A percentile compares a stretch with the other conserved stretches of the same genome.
Conservation (phyloP, 1,140 invertebrate genomes). For the Phortica variegata region DNA sequence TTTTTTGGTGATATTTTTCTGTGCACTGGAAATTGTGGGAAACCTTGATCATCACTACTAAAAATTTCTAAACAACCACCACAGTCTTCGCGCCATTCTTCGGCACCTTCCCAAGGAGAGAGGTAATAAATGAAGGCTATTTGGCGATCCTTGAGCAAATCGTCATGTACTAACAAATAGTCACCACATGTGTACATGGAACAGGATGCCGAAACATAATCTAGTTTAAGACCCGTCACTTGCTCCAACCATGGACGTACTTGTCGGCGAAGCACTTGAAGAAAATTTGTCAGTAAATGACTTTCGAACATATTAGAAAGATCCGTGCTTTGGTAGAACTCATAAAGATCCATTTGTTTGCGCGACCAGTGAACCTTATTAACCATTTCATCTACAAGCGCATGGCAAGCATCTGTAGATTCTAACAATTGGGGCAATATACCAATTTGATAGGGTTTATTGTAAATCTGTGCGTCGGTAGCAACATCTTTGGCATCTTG, state of each 20-base stretch:
- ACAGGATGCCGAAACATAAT: slow-evolving; percentile 69
- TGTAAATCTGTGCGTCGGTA: slow-evolving; percentile 34
- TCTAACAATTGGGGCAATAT: slow-evolving; percentile 32
- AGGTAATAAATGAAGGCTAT: slow-evolving; percentile 74
- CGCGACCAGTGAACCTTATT: slow-evolving; percentile 65
- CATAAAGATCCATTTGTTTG: slow-evolving; percentile 70
- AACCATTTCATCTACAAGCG: slow-evolving; percentile 43
- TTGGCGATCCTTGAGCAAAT: slow-evolving; percentile 67
- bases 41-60: slow-evolving; percentile 60
- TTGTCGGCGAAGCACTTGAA: slow-evolving; percentile 40
- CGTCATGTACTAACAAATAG: slow-evolving; percentile 73
- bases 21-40: slow-evolving; percentile 60
- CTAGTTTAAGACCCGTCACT: slow-evolving; percentile 64
- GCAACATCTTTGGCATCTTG: slow-evolving; percentile 16
- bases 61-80: slow-evolving; percentile 71
- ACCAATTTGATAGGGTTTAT: slow-evolving; percentile 46
- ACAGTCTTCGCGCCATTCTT: slow-evolving; percentile 63
- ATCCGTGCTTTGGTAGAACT: slow-evolving; percentile 71
- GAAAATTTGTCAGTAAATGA: slow-evolving; percentile 49
- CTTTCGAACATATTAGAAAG: slow-evolving; percentile 60
- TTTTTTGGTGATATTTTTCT: slow-evolving; percentile 64
- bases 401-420: slow-evolving; percentile 12
- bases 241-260: slow-evolving; percentile 59
- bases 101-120: slow-evolving; percentile 59
- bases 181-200: slow-evolving; percentile 71